Evolutionary conservation across 2,113 vertebrate species (phyloP), one percentile per base, ranked within the genome.

Genomic region (Mobula birostris): DNA sequence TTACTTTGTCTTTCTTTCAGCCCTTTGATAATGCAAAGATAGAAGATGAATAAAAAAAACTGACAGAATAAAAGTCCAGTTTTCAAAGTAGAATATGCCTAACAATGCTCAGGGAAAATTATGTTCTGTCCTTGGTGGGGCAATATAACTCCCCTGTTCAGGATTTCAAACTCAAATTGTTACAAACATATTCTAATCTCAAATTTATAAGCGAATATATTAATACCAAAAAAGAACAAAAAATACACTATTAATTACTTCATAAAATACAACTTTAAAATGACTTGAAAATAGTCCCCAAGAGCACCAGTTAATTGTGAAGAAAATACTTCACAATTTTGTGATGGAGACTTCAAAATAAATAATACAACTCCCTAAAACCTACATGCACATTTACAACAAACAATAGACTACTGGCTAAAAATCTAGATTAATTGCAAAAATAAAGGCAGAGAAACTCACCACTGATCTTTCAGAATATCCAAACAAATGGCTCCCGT

Each of bases 391-490:
- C 58, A 29, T 7, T 56, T 48, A 27, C 36, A 9, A 70, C 72
- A 36, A 19, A 48, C 32, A 48, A 74, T 63, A 70, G 5, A 9
- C 14, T 83, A 56, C 36, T 5, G 17, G 5, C 36, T 76, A 29
- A 12, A 11, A 29, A 29, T 56, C 7, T 40, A 27, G 15, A 21
- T 3, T n/a, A 21, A 29, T 56, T 93, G 70, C 19, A 14, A 66
- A 21, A 74, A 72, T 12, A 48, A 70, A 93, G 68, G 66, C 32
- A 56, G 68, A 40, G 40, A 94, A 32, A 96, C 98, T 98, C 97
- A 99, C 99, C 99, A 99, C 95, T 99, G 99, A 97, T 99, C 99
- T 97, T 99, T 99, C 96, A 99, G 97, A 96, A 99, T 99, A 96
- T 99, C 99, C 98, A 99, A 97, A 97, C 98, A 99, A 97, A 99